These are phyloP conservation scores for Choristoneura fumiferana DNA, from an alignment of 1,140 invertebrate genomes.

Conservation along the genomic window DNA sequence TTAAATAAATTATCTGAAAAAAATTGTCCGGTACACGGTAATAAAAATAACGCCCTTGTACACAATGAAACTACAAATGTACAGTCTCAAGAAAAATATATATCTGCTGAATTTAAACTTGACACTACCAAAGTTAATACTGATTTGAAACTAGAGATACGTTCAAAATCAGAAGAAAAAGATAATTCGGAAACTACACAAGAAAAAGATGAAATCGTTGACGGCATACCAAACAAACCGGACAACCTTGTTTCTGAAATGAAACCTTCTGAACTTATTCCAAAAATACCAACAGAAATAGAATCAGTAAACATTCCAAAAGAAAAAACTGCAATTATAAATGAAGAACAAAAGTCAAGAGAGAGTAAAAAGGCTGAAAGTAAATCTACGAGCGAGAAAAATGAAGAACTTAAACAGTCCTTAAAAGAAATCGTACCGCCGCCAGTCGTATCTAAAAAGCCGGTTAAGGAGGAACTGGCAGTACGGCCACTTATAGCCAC, in stretches of 20 bases:
- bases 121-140: too few relatives aligned
- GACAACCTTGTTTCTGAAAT: neutral
- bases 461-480: constrained; percentile 78
- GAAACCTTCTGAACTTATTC: neutral
- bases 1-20: neutral
- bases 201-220: neutral
- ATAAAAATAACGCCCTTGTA: neutral
- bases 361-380: constrained; percentile 36
- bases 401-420: constrained; percentile 21
- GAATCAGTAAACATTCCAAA: constrained; percentile 47
- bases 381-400: constrained; percentile 30
- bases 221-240: too few relatives aligned
- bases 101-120: too few relatives aligned
- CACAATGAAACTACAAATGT: neutral
- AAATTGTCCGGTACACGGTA: neutral
- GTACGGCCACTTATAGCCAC: constrained; percentile 78
- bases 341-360: constrained; percentile 29
- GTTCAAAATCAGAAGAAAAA: neutral
- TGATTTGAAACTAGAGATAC: too few relatives aligned
- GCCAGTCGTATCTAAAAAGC: constrained; percentile 36
- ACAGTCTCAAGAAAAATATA: too few relatives aligned
- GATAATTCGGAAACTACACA: neutral
- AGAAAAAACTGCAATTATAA: constrained; percentile 23
- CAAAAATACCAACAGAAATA: constrained; percentile 21
- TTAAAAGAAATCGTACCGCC: neutral